Conservation (phyloP, 2,113 vertebrate genomes). For the Terrapene triunguis region DNA sequence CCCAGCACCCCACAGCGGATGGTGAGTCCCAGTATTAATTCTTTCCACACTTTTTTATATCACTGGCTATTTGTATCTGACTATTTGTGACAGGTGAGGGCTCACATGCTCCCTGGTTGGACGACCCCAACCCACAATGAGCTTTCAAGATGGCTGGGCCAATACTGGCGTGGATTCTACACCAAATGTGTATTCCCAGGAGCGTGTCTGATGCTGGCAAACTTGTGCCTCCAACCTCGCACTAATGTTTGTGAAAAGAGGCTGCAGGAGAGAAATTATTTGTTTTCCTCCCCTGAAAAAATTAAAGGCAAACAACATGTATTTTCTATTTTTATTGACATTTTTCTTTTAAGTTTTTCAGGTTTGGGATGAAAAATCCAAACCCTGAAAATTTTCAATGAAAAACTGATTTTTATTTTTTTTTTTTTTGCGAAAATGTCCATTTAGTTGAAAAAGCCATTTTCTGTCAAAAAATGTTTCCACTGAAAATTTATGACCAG, state of each 20-base stretch:
- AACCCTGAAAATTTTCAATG: not conserved
- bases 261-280: not conserved
- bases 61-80: not conserved
- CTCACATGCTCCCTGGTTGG: not conserved
- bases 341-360: not conserved
- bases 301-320: not conserved
- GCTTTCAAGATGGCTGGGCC: not conserved
- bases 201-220: not conserved
- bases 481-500: not conserved
- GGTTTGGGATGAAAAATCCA: not conserved
- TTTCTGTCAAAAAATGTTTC: not conserved
- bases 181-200: not conserved
- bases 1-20: not conserved
- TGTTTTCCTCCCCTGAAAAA: not conserved
- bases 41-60: not conserved
- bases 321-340: not conserved
- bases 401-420: not conserved
- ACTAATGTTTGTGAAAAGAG: not conserved
- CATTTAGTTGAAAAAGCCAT: not conserved
- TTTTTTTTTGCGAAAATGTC: not conserved
- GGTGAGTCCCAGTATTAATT: not conserved
- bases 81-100: not conserved
- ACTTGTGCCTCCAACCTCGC: not conserved
- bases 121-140: not conserved
- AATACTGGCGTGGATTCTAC: not conserved